A percentile compares a stretch with the other conserved stretches of the same genome.
These are phyloP conservation scores for Ceratina australensis DNA, from an alignment of 1,140 invertebrate species.

Conservation along the genomic window DNA sequence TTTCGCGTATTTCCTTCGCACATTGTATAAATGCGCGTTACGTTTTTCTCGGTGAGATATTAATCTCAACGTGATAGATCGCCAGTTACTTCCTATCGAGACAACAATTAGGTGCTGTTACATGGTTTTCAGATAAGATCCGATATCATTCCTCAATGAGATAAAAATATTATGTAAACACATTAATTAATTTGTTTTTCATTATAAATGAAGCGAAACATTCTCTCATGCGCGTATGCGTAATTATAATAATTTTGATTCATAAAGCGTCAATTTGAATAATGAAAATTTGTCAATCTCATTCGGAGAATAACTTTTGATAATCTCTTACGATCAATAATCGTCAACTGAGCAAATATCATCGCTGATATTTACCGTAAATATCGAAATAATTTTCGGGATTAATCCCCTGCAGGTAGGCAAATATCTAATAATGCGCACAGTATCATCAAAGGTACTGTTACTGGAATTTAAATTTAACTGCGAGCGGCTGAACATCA, in stretches of 20 bases:
- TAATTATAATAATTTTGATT: no score
- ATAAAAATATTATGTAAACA: no score
- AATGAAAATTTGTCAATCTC: neutral
- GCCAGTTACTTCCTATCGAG: no score
- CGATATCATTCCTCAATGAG: neutral
- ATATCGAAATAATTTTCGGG: constrained; percentile 1
- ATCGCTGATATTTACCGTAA: neutral
- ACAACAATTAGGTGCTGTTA: neutral
- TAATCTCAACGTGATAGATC: neutral
- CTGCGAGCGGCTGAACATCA: neutral
- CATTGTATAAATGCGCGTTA: neutral
- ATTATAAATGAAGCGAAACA: no score
- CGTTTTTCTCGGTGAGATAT: neutral
- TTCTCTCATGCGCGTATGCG: no score
- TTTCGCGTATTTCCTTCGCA: neutral
- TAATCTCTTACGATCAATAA: neutral
- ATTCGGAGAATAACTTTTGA: neutral
- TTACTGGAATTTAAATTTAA: neutral
- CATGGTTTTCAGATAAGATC: neutral
- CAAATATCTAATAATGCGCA: neutral
- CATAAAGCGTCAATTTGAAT: no score
- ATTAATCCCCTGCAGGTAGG: neutral
- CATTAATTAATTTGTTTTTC: no score
- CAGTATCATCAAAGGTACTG: no score
- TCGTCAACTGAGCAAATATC: neutral